Evolutionary conservation across 2,797 vertebrate genomes (phyloP), one percentile per base, ranked within the genome.

Genomic region (Prunella strophiata): DNA sequence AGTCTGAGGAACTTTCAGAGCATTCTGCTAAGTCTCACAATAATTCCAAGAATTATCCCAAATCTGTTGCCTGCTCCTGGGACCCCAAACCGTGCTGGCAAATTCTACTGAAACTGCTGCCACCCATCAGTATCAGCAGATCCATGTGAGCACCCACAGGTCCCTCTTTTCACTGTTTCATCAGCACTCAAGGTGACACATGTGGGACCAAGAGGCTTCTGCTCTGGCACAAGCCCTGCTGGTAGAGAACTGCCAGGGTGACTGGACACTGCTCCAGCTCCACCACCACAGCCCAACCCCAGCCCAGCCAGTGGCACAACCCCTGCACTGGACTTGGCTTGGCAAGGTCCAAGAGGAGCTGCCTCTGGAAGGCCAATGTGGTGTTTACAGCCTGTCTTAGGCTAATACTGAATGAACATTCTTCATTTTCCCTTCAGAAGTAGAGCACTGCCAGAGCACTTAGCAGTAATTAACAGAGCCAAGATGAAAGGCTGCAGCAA

Each of bases 391-490:
- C 1, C 0, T 5, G 25, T 7, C 65, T 83, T 4, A 2, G 32
- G 38, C 26, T 5, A 34, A 22, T 1, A 6, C 40, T 71, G 73
- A 52, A 80, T 32, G 66, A 66, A 66, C 4, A 4, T 17, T 65
- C 50, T 21, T 62, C 58, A 19, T 89, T 83, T 87, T 93, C 51
- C 27, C 36, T 71, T 36, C 3, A 43, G 61, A 92, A 91, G 68
- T 19, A 80, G 91, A 96, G 72, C 95, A 29, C n/a, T 74, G 89
- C 77, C 70, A 43, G 77, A 93, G 91, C 82, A 62, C 85, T 75
- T 27, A 74, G 82, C 79, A 57, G 94, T 96, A 94, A 95, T 96
- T 94, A 96, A 94, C 82, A 92, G 62, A 72, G 76, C 14, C 9
- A 7, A 85, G 88, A 93, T 62, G 89, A 95, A 93, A 95, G 88